These are phyloP conservation scores for Mnemiopsis leidyi DNA, from an alignment of 37 sponge, comb jelly and placozoan genomes.

Conservation along the genomic window DNA sequence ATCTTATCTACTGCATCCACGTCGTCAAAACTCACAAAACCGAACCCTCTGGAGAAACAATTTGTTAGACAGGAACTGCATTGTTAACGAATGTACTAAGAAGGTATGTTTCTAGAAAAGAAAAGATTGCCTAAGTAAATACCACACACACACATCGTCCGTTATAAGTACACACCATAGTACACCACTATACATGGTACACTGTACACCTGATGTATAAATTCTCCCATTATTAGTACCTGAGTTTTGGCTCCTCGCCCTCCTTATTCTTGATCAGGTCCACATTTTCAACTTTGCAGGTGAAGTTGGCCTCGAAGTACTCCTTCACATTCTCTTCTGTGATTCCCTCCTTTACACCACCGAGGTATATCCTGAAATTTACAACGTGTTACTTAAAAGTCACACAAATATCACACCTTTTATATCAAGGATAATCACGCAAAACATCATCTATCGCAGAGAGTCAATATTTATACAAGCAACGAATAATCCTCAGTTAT, in stretches of 20 bases:
- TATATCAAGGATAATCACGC: no score
- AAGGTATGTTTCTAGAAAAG: no score
- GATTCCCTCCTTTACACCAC: conserved; percentile 19
- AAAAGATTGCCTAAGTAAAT: no score
- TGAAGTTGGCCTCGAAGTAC: conserved; percentile 30
- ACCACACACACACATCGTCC: no score
- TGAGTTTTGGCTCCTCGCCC: conserved; percentile 52
- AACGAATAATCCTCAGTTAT: no score
- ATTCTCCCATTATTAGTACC: neutral
- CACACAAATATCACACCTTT: no score
- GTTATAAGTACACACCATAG: no score
- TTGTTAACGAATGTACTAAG: no score
- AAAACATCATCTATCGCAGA: no score
- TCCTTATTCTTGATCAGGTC: conserved; percentile 33
- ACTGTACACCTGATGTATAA: no score
- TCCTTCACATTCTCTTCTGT: conserved; percentile 57
- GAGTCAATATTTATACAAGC: no score
- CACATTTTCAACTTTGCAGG: neutral
- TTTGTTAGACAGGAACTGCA: neutral
- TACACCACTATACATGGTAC: no score
- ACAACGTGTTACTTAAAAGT: neutral
- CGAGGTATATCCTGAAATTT: conserved; percentile 18
- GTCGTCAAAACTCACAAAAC: conserved; percentile 42
- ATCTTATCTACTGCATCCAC: conserved; percentile 54
- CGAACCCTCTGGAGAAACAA: conserved; percentile 6